Evolutionary conservation across 2,797 vertebrate species (phyloP), one percentile per base, ranked within the genome.

Genomic region (Ctenopoma multispine): DNA sequence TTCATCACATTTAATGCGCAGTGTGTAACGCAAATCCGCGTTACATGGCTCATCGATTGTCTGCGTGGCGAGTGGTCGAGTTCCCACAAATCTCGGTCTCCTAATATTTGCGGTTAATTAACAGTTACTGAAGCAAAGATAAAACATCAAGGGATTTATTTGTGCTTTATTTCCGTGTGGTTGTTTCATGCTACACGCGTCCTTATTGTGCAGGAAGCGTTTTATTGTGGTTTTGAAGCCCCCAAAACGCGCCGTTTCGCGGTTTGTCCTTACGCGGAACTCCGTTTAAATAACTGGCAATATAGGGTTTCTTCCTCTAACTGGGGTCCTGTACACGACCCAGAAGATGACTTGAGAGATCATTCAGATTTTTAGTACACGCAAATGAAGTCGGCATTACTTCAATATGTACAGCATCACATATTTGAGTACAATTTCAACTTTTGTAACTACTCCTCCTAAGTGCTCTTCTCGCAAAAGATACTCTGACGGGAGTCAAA

Each of bases 11-110:
- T 69, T 58, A n/a, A 58, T 61, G 66, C 65, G 53, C 41, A n/a
- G 31, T 50, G 69, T 57, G 72, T 56, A 57, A 64, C 53, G 66
- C 53, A 67, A 72, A 82, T 70, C 62, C 55, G 71, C 66, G 79
- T 58, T 58, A 27, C 44, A 24, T 21, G 81, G 72, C 54, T 86
- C 79, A 85, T 82, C 83, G 85, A 86, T 84, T 77, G 90, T 82
- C 72, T 91, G 87, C 88, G 88, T 91, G 90, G 86, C 86, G 85
- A 84, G 74, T 34, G 77, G 69, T 80, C 55, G 66, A 40, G 34
- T 63, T n/a, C 27, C 44, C 54, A n/a, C 18, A 12, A 56, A 69
- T 43, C 23, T 23, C 46, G 2, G 21, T 27, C 14, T 29, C 4
- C 31, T 38, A 23, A 67, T 69, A 12, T 69, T 14, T 59, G 55